phyloP scores from a whole-genome alignment of 92 coral and sea anemone species.

The Porites lobata region DNA sequence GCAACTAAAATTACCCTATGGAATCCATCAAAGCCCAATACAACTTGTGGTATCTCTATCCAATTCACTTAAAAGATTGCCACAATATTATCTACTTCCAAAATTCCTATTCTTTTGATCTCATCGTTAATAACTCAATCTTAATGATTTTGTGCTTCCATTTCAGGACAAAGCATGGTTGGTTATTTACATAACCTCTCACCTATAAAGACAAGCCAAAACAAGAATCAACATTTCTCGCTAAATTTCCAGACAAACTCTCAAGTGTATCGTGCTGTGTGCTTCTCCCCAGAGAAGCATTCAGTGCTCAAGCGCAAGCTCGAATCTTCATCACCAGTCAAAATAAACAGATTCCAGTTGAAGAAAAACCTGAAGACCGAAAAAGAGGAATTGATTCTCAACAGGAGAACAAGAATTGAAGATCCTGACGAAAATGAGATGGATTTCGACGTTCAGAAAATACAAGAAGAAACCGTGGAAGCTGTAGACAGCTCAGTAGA shows the following conservation, averaged over 20 bases:
- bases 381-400: constrained; percentile 69
- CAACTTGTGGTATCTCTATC: constrained; percentile 6
- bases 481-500: constrained; percentile 56
- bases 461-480: constrained; percentile 43
- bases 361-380: constrained; percentile 55
- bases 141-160: constrained; percentile 23
- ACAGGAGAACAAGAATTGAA: constrained; percentile 65
- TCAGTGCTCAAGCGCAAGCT: constrained; percentile 41
- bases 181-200: constrained; percentile 69
- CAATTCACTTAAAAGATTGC: constrained; percentile 18
- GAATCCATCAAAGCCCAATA: background rate
- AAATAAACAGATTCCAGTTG: constrained; percentile 59
- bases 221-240: constrained; percentile 56
- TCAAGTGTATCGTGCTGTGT: constrained; percentile 52
- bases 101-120: constrained; percentile 27
- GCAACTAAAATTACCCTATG: constrained; percentile 1
- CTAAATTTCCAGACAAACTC: constrained; percentile 54
- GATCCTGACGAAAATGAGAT: constrained; percentile 46
- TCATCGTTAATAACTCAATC: constrained; percentile 18
- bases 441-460: constrained; percentile 46
- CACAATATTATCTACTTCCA: constrained; percentile 38
- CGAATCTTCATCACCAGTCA: constrained; percentile 70
- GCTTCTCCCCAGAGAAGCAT: constrained; percentile 80
- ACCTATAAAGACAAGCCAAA: constrained; percentile 66
- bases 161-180: constrained; percentile 51